These are phyloP conservation scores for Motacilla tschutschensis DNA, from an alignment of 2,113 vertebrate genomes.

Conservation along the genomic window DNA sequence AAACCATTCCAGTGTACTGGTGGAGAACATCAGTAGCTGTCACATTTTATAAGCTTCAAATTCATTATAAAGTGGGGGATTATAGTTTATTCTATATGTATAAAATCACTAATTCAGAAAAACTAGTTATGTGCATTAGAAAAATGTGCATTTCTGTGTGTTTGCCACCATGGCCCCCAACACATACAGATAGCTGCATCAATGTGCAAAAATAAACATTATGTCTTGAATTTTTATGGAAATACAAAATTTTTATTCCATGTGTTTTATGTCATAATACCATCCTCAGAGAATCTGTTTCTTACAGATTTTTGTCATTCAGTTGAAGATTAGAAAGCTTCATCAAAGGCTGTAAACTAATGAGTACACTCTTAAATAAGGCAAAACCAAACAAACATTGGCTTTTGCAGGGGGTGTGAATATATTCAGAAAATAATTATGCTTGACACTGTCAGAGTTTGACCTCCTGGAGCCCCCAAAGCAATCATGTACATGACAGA, in stretches of 20 bases:
- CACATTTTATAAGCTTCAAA: not conserved
- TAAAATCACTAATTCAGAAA: not conserved
- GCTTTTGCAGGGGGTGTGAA: not conserved
- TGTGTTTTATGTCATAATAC: slow-evolving; percentile 24
- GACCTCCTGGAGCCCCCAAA: not conserved
- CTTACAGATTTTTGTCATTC: not conserved
- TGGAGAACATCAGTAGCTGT: not conserved
- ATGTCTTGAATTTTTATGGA: slow-evolving; percentile 9
- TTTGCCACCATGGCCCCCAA: not conserved
- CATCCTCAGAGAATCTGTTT: slow-evolving; percentile 1
- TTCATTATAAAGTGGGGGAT: not conserved
- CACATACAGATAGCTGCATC: not conserved
- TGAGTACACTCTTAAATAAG: not conserved
- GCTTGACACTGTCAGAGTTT: not conserved
- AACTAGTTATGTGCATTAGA: not conserved
- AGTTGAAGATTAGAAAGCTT: not conserved
- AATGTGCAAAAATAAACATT: slow-evolving; percentile 12
- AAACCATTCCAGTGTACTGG: not conserved
- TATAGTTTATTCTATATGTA: not conserved
- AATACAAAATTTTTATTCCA: not conserved
- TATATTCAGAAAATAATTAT: slow-evolving; percentile 47
- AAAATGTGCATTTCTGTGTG: not conserved
- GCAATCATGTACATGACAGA: not conserved
- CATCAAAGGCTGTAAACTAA: not conserved
- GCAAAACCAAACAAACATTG: not conserved